A percentile compares a stretch with the other conserved stretches of the same genome.
These are phyloP conservation scores for Psylliodes chrysocephalus DNA, from an alignment of 2,888 invertebrate genomes.

Conservation along the genomic window DNA sequence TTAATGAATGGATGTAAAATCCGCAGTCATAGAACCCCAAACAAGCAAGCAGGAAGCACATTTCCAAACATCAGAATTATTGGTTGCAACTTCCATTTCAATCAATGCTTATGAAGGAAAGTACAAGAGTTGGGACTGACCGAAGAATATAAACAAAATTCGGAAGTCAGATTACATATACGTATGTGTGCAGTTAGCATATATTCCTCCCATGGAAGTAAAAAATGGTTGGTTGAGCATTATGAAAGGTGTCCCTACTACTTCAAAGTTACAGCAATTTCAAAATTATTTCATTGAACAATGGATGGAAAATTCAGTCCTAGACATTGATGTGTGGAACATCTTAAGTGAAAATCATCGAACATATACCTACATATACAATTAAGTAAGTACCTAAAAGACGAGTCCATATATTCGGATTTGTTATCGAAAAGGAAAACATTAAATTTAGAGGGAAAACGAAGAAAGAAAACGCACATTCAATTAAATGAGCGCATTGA, in stretches of 20 bases:
- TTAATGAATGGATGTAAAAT: no score
- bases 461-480: no score
- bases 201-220: neutral
- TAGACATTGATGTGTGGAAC: neutral
- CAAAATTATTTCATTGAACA: neutral
- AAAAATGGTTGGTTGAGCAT: neutral
- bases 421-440: neutral
- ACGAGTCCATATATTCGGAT: neutral
- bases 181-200: neutral
- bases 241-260: neutral
- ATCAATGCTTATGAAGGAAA: neutral
- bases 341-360: neutral
- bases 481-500: no score
- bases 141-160: neutral
- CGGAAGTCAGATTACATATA: neutral
- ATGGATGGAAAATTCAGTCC: neutral
- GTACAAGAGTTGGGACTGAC: neutral
- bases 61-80: neutral
- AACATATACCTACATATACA: neutral
- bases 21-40: no score
- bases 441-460: no score
- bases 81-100: neutral
- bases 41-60: no score
- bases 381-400: neutral
- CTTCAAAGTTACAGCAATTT: neutral